Conservation (phyloP, 2,888 invertebrate genomes). For the Harmothoe impar region DNA sequence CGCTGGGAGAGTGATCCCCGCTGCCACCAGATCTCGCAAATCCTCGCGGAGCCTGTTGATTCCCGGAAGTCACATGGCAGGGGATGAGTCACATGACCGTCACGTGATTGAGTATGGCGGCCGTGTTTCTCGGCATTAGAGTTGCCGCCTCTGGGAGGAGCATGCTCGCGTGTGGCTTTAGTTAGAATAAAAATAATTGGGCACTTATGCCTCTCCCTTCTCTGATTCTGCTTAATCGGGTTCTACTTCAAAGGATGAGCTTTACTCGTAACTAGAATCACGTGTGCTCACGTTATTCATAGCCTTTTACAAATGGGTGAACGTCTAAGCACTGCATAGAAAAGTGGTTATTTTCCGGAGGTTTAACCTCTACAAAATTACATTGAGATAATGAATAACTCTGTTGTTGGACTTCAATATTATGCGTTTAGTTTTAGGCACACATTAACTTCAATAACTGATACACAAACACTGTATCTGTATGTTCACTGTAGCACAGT, state of each 20-base stretch:
- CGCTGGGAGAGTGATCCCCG: background rate
- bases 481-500: no score
- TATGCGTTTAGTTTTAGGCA: no score
- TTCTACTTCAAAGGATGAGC: background rate
- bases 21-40: background rate
- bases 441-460: no score
- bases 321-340: no score
- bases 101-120: conserved; percentile 7
- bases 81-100: conserved; percentile 20
- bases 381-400: no score
- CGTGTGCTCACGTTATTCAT: background rate
- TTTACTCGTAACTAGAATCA: background rate
- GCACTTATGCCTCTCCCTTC: background rate
- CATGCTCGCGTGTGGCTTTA: background rate
- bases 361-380: no score
- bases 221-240: background rate
- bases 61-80: background rate
- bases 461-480: no score
- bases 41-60: conserved; percentile 35
- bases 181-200: conserved; percentile 11
- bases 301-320: background rate
- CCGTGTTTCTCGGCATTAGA: background rate
- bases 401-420: no score
- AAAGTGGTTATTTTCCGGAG: no score
- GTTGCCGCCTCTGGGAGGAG: background rate